Conservation (phyloP, 2,888 invertebrate species). For the Drosophila phalerata region DNA sequence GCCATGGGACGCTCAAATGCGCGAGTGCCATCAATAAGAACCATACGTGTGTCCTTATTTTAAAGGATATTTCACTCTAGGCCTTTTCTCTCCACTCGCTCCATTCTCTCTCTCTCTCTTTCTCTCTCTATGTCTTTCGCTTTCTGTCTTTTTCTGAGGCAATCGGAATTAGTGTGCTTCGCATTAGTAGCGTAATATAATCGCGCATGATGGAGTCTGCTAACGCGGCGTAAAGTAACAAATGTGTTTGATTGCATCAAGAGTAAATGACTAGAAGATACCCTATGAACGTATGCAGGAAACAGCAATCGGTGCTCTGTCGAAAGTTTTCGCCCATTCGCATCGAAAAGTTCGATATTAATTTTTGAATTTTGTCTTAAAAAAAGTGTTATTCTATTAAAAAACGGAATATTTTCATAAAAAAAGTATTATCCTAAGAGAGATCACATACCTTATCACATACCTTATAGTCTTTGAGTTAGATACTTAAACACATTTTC, state of each 20-base stretch:
- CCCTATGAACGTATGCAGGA: background rate
- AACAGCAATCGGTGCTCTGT: background rate
- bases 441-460: no score
- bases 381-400: no score
- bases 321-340: background rate
- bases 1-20: constrained; percentile 36
- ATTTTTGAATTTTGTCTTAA: no score
- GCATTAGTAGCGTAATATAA: constrained; percentile 44
- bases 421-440: no score
- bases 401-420: no score
- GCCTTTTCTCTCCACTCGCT: constrained; percentile 6
- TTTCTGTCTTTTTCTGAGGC: background rate
- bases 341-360: background rate
- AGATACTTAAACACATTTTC: no score
- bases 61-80: constrained; percentile 51
- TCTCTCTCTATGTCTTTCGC: background rate
- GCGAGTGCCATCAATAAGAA: constrained; percentile 43
- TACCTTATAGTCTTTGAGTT: no score
- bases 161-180: constrained; percentile 40
- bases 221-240: constrained; percentile 30
- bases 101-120: background rate
- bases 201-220: constrained; percentile 26
- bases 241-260: constrained; percentile 16
- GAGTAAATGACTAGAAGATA: background rate
- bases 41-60: constrained; percentile 48